phyloP scores from a whole-genome alignment of 1,140 invertebrate genomes.

The roundworm (Caenorhabditis elegans) region WBcel235 BX284603.4:6022501-6023000 shows the following conservation, averaged over 20 bases:
- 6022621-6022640: constrained; percentile 70
- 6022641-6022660: constrained; percentile 71
- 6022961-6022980: constrained; percentile 86
- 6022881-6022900: constrained; percentile 31
- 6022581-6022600: constrained; percentile 72
- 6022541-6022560: constrained; percentile 77
- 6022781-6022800: no score
- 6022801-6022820: constrained; percentile 61
- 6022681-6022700: constrained; percentile 87
- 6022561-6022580: constrained; percentile 78
- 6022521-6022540: constrained; percentile 76
- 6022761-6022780: constrained; percentile 54
- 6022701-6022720: constrained; percentile 85
- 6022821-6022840: constrained; percentile 69
- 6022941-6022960: constrained; percentile 16
- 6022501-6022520: constrained; percentile 73
- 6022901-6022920: constrained; percentile 74
- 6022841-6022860: constrained; percentile 68
- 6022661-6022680: constrained; percentile 84
- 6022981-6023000: constrained; percentile 81
- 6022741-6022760: constrained; percentile 41
- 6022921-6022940: constrained; percentile 79
- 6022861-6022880: constrained; percentile 50
- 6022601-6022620: no score
- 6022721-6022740: constrained; percentile 79